Base-by-base conservation (phyloP, 2,888 invertebrate genomes). In the Sesamia inferens region DNA sequence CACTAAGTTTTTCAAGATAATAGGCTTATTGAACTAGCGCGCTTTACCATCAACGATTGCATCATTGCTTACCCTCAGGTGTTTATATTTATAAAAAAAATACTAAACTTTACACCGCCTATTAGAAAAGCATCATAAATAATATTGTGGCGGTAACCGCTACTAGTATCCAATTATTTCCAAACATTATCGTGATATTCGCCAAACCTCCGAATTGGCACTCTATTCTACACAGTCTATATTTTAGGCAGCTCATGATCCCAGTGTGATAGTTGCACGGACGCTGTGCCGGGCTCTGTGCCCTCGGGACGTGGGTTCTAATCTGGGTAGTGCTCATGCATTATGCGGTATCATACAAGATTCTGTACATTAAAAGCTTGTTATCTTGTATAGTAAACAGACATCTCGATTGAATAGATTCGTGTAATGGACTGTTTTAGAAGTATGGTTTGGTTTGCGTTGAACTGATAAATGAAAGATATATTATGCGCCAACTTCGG, bases 261-360 rank as follows among this genome's bases (percentile, higher is more conserved):
- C 76, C 78, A 64, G 61, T 74, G 74, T 73, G 57, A 61, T 55
- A 59, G 55, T 68, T 59, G 59, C 42, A n/a, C 66, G 63, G 67
- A 22, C 68, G 31, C n/a, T 68, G 71, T 68, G 31, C 44, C 68
- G 62, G 65, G 16, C 68, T 39, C 22, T 64, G 71, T 73, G 63
- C 86, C 84, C 85, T 61, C 74, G 87, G 87, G 87, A 85, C 76
- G 66, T 39, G 74, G 74, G 71, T 75, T 87, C 86, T 86, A 86
- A 86, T 86, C 85, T 78, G 74, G 74, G 72, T 84, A 86, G 83
- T 85, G 87, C 81, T 83, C 80, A 77, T 86, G 76, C 72, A 86
- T 86, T 85, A 84, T 85, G 83, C 72, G 61, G 72, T 79, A 83
- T 68, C 69, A 68, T 59, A 58, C 76, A 62, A 72, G 76, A 64